Evolutionary conservation across 2,888 invertebrate genomes (phyloP).

Genomic region (Catocala sponsa): DNA sequence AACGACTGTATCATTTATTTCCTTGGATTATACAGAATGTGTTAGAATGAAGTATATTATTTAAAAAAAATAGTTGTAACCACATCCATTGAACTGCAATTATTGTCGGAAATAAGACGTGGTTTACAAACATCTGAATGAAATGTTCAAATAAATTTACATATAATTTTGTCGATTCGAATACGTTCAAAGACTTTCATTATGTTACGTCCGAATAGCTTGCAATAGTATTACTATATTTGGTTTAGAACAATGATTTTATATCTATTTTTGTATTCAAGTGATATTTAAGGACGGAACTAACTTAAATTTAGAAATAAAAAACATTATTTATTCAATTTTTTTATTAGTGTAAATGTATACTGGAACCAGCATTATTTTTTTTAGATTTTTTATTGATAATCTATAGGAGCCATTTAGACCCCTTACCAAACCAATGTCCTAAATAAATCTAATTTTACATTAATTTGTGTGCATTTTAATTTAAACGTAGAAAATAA

Average conservation of each 20-base stretch:
- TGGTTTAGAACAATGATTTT: background rate
- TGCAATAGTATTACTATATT: too few relatives aligned
- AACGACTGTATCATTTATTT: too few relatives aligned
- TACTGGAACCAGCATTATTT: conserved; percentile 60
- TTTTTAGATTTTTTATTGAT: conserved; percentile 48
- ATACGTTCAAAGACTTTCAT: too few relatives aligned
- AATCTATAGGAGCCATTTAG: conserved; percentile 48
- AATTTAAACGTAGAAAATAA: conserved; percentile 31
- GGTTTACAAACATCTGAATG: too few relatives aligned
- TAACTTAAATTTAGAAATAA: conserved; percentile 22
- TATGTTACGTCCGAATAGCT: too few relatives aligned
- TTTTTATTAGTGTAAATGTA: conserved; percentile 63
- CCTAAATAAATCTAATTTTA: conserved; percentile 51
- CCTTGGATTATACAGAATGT: too few relatives aligned
- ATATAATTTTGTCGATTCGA: too few relatives aligned
- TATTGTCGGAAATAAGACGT: too few relatives aligned
- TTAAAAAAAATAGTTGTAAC: too few relatives aligned
- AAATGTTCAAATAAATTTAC: too few relatives aligned
- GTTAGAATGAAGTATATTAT: too few relatives aligned
- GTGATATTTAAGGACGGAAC: background rate
- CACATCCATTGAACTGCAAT: too few relatives aligned
- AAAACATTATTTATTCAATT: conserved; percentile 53
- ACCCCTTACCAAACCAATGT: conserved; percentile 66
- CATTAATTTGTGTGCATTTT: conserved; percentile 48
- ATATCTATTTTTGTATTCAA: background rate